phyloP scores from a whole-genome alignment of 1,140 invertebrate genomes.

The Aphis gossypii region DNA sequence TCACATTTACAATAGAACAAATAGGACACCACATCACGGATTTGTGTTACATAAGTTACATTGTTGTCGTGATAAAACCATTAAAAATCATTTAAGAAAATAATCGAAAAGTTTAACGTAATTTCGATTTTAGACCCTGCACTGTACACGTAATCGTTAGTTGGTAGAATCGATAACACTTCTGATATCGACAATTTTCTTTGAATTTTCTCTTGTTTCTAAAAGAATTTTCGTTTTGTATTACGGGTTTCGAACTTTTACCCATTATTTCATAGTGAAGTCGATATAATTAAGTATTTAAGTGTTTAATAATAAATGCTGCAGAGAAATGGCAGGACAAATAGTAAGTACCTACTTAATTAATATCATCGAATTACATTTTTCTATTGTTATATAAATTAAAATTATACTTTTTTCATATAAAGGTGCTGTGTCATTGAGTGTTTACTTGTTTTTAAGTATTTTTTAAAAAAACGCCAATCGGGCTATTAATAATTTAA shows the following conservation, averaged over 20 bases:
- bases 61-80: neutral
- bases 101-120: neutral
- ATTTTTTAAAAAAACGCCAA: neutral
- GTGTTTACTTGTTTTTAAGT: neutral
- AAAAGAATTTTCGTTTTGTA: neutral
- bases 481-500: too few species aligned
- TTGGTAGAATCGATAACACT: slow-evolving; percentile 48
- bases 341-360: slow-evolving; percentile 31
- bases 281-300: slow-evolving; percentile 18
- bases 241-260: neutral
- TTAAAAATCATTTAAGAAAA: neutral
- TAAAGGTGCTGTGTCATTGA: slow-evolving; percentile 53
- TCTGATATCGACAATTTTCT: slow-evolving; percentile 54
- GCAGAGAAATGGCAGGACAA: slow-evolving; percentile 38
- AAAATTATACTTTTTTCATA: neutral
- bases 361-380: neutral
- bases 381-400: neutral
- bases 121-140: slow-evolving; percentile 25
- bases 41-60: neutral
- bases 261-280: neutral
- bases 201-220: slow-evolving; percentile 54
- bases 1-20: neutral
- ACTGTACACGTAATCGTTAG: slow-evolving; percentile 56
- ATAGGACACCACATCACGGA: neutral
- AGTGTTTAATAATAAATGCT: slow-evolving; percentile 46